A percentile compares a stretch with the other conserved stretches of the same genome.
Evolutionary conservation across 2,113 vertebrate genomes (phyloP).

Genomic region (Ptychochromis oligacanthus): DNA sequence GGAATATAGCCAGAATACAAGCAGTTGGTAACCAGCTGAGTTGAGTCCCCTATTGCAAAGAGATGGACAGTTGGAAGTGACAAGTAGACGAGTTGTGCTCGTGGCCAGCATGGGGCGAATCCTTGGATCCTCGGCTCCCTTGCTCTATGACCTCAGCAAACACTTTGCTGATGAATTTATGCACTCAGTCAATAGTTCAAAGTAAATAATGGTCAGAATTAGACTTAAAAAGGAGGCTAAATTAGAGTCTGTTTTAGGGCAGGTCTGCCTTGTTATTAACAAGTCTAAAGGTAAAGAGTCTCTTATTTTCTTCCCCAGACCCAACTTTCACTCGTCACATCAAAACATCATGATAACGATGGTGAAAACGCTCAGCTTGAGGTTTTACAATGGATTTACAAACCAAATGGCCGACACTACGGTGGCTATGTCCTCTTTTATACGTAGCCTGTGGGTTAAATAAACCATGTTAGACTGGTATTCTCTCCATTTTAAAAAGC

Average conservation of each 20-base stretch:
- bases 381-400: neutral
- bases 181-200: neutral
- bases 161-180: neutral
- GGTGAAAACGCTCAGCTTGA: neutral
- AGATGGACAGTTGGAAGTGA: too few species aligned
- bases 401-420: neutral
- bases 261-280: neutral
- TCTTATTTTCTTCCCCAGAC: neutral
- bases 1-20: neutral
- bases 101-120: neutral
- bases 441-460: neutral
- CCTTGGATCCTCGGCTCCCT: neutral
- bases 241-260: neutral
- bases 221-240: neutral
- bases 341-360: neutral
- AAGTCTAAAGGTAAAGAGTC: neutral
- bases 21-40: rapidly evolving
- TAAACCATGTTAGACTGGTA: too few species aligned
- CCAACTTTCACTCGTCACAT: neutral
- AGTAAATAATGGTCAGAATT: neutral
- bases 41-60: neutral
- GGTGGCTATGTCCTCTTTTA: neutral
- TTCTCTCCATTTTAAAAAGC: neutral
- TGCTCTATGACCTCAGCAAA: neutral
- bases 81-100: neutral